Evolutionary conservation across 35 echinoderm and acorn worm species (phyloP), one percentile per base, ranked within the genome.

Genomic region (Ophiothrix spiculata): DNA sequence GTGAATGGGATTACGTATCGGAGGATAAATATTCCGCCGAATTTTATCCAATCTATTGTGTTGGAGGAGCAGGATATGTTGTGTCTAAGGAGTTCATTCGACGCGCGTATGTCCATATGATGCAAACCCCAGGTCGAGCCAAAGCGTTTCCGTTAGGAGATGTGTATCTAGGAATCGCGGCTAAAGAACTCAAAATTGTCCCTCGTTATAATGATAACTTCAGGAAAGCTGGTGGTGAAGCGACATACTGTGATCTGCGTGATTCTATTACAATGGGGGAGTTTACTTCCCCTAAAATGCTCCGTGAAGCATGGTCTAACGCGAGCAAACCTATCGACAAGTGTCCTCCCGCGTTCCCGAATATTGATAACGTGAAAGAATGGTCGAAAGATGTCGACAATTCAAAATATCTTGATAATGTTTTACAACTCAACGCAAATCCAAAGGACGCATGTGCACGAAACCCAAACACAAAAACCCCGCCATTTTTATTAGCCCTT

Each of bases 171-270:
- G 93, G 93, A 19, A 91, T 95, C 29, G 56, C 88, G 0, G 75
- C 88, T 8, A 38, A 32, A 13, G 31, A 84, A 36, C 56, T 91
- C 45, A 84, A 87, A 21, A 79, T 79, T 54, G 33, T 25, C 29
- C 93, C 93, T 2, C 86, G 81, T 39, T 95, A 95, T 56, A 86
- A 91, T 25, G 88, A 91, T 36, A 77, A 90, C 33, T 95, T 95
- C 39, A 79, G 85, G 39, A 95, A 88, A 42, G 78, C 81, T 28
- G 93, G 93, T 23, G 93, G 88, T 46, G 88, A 95, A 74, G 93
- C 93, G 8, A 85, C 77, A 31, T 95, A 95, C 46, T 95, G 93
- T 39, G 93, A 95, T 38, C 69, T 95, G 0, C 79, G 75, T 46
- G 93, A 56, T 37, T 88, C 93, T 4, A 56, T 91, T 0, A 90